Evolutionary conservation across 2,113 vertebrate species (phyloP), one percentile per base, ranked within the genome.

Genomic region (Girardinichthys multiradiatus): DNA sequence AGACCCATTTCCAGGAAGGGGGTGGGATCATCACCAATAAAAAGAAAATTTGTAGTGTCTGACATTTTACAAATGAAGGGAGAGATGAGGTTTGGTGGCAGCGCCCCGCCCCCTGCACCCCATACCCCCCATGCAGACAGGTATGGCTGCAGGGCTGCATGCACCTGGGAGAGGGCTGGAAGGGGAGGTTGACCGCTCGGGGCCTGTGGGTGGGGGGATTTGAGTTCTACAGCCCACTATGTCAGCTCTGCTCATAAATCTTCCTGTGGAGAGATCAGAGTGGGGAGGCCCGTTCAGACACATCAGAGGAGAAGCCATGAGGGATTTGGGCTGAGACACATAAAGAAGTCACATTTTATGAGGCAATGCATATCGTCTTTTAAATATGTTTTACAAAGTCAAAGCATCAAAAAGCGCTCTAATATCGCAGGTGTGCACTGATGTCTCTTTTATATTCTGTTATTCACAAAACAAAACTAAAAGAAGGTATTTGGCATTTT

Each of bases 111-210:
- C 31, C 29, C 33, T 27, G 17, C 74, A 29, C 51, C 17, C 42
- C 27, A 6, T 19, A 15, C 48, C 39, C 17, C 51, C 21, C 71
- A 48, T 84, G 84, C 60, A 81, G 86, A 88, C 13, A 64, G 70
- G 72, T 54, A 80, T 67, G 35, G 90, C 89, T 88, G 75, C 81
- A 83, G 91, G 90, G 87, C 87, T 76, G 67, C 63, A 66, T 89
- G 86, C 94, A 94, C 94, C 94, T 94, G 94, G 94, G 90, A 86
- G 69, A 88, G 70, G 81, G 84, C 57, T 87, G 86, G 84, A 70
- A 72, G 75, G 77, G 81, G 85, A 74, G 78, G 76, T 15, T 73
- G 75, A 69, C 42, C 21, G 90, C 93, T 91, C 83, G 74, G 64
- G 88, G 93, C 81, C 31, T 14, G 58, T 8, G 30, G 64, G 27